Base-by-base conservation (phyloP, 2,113 vertebrate species). In the Falco punctatus region DNA sequence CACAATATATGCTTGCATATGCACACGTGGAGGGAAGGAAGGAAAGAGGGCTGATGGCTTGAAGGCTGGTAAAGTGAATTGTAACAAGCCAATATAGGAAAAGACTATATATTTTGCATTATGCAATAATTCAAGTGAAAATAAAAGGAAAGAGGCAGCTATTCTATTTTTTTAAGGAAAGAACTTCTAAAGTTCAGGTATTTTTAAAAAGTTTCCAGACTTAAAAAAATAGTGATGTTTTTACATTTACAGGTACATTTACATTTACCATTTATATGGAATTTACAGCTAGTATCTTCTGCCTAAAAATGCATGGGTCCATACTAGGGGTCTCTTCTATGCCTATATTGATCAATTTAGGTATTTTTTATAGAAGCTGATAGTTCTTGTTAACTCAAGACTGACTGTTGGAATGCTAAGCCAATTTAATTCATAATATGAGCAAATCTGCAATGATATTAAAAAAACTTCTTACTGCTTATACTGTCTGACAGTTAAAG, bases 21-120 rank as follows among this genome's bases (percentile, higher is more conserved):
- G 49, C 26, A 46, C 16, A 12, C 9, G 0, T 1, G 33, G 16
- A 80, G 23, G 13, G 57, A 82, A 71, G 23, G 52, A 55, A 5
- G 23, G 24, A 0, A 55, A 5, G 23, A 22, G 0, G 32, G 26
- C 14, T 57, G 35, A 57, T 2, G 42, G 27, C 30, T 17, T 57
- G 30, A 86, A 89, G 51, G 40, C 23, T 48, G 15, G n/a, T 62
- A n/a, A 21, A 0, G 3, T 26, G 23, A 74, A 88, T 1, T 59
- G 30, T n/a, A 89, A 74, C 16, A 22, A 62, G 55, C 32, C 61
- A 79, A 55, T 26, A 71, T 4, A 83, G 64, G n/a, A 61, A 69
- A 62, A 62, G 3, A 67, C 8, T 2, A 58, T 2, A 6, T 24
- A 92, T 66, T 91, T 62, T 81, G 16, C 46, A 22, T 30, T 49